Evolutionary conservation across 2,113 vertebrate species (phyloP).

Genomic region (Gallinago media): DNA sequence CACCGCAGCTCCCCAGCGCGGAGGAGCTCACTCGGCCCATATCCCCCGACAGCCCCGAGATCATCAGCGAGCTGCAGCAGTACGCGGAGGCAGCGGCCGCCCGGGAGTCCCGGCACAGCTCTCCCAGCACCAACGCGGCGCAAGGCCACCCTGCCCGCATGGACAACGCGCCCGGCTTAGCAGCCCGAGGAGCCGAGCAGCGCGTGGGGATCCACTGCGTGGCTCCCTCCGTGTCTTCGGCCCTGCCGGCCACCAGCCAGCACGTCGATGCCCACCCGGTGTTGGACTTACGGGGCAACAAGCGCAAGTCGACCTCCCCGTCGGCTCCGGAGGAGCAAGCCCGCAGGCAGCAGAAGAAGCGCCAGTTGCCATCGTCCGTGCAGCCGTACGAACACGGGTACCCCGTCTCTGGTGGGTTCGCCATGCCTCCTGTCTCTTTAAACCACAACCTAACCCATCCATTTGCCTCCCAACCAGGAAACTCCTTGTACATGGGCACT

Average conservation of each 20-base stretch:
- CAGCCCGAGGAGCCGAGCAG: slow-evolving; percentile 72
- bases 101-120: slow-evolving; percentile 71
- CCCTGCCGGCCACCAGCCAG: slow-evolving; percentile 74
- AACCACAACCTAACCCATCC: slow-evolving; percentile 87
- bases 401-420: slow-evolving; percentile 84
- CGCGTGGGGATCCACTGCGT: slow-evolving; percentile 75
- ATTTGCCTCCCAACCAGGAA: slow-evolving; percentile 87
- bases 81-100: slow-evolving; percentile 83
- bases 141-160: slow-evolving; percentile 47
- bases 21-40: slow-evolving; percentile 82
- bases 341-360: slow-evolving; percentile 78
- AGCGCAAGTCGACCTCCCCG: slow-evolving; percentile 83
- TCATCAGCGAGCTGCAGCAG: slow-evolving; percentile 91
- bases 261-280: slow-evolving; percentile 69
- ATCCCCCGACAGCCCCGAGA: slow-evolving; percentile 90
- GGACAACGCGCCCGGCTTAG: slow-evolving; percentile 49
- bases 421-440: slow-evolving; percentile 88
- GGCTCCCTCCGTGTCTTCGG: slow-evolving; percentile 59
- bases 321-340: slow-evolving; percentile 77
- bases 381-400: slow-evolving; percentile 85
- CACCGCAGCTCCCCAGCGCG: slow-evolving; percentile 83
- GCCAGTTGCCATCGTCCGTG: slow-evolving; percentile 79
- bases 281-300: slow-evolving; percentile 85
- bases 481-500: slow-evolving; percentile 88
- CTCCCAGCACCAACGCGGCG: slow-evolving; percentile 61